Percentiles rank a stretch among this genome's conserved stretches.
These are phyloP conservation scores for Oryctolagus cuniculus DNA, from an alignment of 2,113 vertebrate genomes.

Conservation along the genomic window DNA sequence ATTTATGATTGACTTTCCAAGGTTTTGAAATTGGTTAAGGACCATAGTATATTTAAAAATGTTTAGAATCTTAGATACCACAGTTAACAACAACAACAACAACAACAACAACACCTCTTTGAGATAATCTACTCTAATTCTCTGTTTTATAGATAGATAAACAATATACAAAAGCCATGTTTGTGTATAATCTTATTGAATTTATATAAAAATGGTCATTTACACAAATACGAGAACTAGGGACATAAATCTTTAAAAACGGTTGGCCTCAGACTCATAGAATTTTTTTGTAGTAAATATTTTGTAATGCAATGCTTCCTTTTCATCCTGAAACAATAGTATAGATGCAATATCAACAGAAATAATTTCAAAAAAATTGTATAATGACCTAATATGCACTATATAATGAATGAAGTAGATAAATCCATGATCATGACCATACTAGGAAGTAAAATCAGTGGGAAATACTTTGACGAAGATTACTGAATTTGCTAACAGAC, in stretches of 20 bases:
- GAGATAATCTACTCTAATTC: neutral
- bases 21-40: neutral
- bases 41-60: neutral
- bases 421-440: neutral
- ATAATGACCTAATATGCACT: neutral
- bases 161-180: neutral
- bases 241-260: neutral
- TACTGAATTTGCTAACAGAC: neutral
- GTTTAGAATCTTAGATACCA: neutral
- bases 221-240: neutral
- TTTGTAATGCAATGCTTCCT: neutral
- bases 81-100: neutral
- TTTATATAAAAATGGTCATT: neutral
- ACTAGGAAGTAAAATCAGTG: neutral
- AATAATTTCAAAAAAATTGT: neutral
- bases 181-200: neutral
- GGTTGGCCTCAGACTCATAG: neutral
- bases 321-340: constrained; percentile 6
- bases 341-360: neutral
- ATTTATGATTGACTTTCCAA: neutral
- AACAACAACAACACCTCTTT: neutral
- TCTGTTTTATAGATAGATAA: too few species aligned
- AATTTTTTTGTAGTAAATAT: neutral
- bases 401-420: neutral
- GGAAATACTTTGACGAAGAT: neutral